Evolutionary conservation across 2,113 vertebrate species (phyloP), one percentile per base, ranked within the genome.

Genomic region (Cololabis saira): DNA sequence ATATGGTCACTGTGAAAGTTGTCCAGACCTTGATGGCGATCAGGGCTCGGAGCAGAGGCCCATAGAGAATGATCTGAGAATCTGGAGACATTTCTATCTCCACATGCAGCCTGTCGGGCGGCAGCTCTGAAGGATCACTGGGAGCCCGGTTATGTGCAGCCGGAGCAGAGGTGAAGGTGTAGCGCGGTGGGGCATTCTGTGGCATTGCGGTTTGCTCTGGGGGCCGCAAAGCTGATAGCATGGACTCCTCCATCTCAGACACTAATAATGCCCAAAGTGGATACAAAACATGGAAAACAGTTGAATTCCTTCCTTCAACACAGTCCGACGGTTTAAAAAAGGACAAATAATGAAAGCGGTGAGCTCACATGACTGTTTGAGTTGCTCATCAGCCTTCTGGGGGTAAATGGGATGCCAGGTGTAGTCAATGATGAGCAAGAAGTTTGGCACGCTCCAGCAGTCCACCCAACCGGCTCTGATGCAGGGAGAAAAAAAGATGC

Each of bases 401-500:
- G 96, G 97, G 89, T 99, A 99, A 87, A 98, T 96, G 19, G 97
- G 98, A 85, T 99, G 98, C 98, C 98, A 99, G 0, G 95, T 96
- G 81, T 99, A 99, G 87, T 98, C 95, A 44, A 99, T 97, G 45
- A 94, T 96, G 74, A 99, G 95, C 87, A 95, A 59, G 83, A 99
- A 94, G 76, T 95, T 96, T 1, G 97, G 98, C 42, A 99, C 96
- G 17, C 94, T 96, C 97, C 98, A 99, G 90, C 98, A 99, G 70
- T 99, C 97, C 81, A 99, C 94, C 98, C 98, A 99, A 71, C 96
- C 96, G 71, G 92, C 90, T 90, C 98, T 99, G 78, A 44, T 22
- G 77, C 3, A 15, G 56, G 45, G 43, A 84, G 3, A 59, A 71
- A 56, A 49, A 69, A 49, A 69, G 21, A 58, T 5, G n/a, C 5